Conservation (phyloP, 2,888 invertebrate species). For the Entomobrya proxima region DNA sequence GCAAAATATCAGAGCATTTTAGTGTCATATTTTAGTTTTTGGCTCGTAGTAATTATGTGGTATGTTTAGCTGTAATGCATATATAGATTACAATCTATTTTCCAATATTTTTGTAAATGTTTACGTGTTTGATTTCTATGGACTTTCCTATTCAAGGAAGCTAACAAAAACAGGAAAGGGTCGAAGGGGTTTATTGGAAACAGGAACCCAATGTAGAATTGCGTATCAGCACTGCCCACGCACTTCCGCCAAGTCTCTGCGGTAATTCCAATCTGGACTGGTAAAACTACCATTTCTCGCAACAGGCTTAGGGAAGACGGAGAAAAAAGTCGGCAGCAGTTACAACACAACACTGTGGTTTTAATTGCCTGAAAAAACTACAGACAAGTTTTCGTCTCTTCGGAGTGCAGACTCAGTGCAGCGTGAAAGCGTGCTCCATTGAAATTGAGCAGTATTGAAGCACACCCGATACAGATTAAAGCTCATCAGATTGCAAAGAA, state of each 20-base stretch:
- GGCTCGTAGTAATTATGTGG: no score
- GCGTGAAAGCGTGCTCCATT: background rate
- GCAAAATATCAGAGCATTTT: no score
- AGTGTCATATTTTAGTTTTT: no score
- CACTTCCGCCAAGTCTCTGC: background rate
- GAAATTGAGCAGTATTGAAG: background rate
- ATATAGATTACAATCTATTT: no score
- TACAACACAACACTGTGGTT: slow-evolving; percentile 35
- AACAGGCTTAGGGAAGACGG: background rate
- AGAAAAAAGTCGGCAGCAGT: background rate
- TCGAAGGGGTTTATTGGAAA: background rate
- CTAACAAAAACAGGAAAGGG: no score
- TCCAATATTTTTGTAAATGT: no score
- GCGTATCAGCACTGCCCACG: background rate
- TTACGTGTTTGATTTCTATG: no score
- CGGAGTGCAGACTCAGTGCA: background rate
- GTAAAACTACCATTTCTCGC: background rate
- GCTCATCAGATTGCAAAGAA: slow-evolving; percentile 12
- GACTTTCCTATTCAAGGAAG: no score
- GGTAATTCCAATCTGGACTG: background rate
- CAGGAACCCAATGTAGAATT: background rate
- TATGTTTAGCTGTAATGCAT: no score
- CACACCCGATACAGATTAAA: slow-evolving; percentile 27
- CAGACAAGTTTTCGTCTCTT: slow-evolving; percentile 8
- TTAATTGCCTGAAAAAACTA: slow-evolving; percentile 52